These are phyloP conservation scores for Cosmorhoe ocellata DNA, from an alignment of 2,888 invertebrate genomes.

Conservation along the genomic window DNA sequence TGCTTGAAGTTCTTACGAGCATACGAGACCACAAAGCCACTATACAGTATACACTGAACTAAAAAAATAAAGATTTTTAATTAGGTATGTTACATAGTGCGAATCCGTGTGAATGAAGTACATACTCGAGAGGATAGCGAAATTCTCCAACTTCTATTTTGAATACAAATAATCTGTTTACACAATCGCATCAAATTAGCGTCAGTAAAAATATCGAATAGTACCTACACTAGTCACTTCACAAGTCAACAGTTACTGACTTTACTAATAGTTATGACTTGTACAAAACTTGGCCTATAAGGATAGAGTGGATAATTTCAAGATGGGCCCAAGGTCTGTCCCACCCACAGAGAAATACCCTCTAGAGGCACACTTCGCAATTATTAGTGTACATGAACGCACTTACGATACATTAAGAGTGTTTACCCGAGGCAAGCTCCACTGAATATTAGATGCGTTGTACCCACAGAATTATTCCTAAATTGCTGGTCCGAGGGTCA, in stretches of 20 bases:
- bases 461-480: slow-evolving; percentile 40
- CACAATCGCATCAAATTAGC: too few relatives aligned
- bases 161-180: too few relatives aligned
- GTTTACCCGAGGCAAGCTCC: slow-evolving; percentile 30
- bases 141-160: too few relatives aligned
- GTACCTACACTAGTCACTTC: not conserved
- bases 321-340: not conserved
- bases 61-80: too few relatives aligned
- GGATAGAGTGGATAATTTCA: too few relatives aligned
- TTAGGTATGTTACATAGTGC: too few relatives aligned
- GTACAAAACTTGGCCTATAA: too few relatives aligned
- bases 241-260: not conserved
- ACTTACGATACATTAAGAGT: slow-evolving; percentile 37
- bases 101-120: too few relatives aligned
- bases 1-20: slow-evolving; percentile 12
- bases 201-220: too few relatives aligned
- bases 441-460: slow-evolving; percentile 46
- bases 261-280: too few relatives aligned
- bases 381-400: slow-evolving; percentile 22
- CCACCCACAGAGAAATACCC: slow-evolving; percentile 1
- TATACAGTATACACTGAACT: too few relatives aligned
- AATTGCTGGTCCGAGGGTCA: slow-evolving; percentile 35
- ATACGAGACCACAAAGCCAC: not conserved
- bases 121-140: too few relatives aligned
- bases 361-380: slow-evolving; percentile 1